Evolutionary conservation across 2,888 invertebrate genomes (phyloP), one percentile per base, ranked within the genome.

Genomic region (Selenia dentaria): DNA sequence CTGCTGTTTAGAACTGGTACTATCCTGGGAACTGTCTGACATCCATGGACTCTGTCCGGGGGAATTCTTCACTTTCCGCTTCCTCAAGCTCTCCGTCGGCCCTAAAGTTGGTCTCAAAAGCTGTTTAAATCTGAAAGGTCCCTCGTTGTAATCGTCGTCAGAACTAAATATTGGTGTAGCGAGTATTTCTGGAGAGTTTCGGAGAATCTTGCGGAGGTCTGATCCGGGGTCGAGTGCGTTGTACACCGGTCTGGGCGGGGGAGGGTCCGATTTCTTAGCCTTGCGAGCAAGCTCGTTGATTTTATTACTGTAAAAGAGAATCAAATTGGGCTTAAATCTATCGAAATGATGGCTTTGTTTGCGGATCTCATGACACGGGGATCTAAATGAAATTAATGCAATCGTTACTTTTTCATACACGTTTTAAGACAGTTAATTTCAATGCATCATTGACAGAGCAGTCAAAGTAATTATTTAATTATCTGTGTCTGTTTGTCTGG

Each of bases 71-170:
- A 92, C 92, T 74, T 93, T 93, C 10, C 93, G 83, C 65, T 94
- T 94, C 12, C 94, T 85, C 36, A 94, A 79, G 29, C 94, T 94
- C 57, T 94, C 94, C 0, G 94, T 95, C 0, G 94, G 94, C 1
- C 94, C 92, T 43, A 93, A 82, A 0, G 94, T 94, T 0, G 94
- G 94, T 52, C 93, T 80, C 2, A 95, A 72, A 8, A 94, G 71
- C 59, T 94, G 93, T 33, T 94, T 90, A 65, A 94, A 94, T 62
- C 94, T 92, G 70, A 94, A 94, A 0, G 94, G 94, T 0, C 94
- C 94, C 29, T 92, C 92, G 6, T 91, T 91, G 57, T 93, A 93
- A 54, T 92, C 92, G 9, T 88, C 86, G 16, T 92, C 91, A 1
- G 87, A 84, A 38, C 83, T 87, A 48, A 88, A 84, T 6, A 84